Evolutionary conservation across 2,797 vertebrate species (phyloP).

Genomic region (Tympanoctomys barrerae): DNA sequence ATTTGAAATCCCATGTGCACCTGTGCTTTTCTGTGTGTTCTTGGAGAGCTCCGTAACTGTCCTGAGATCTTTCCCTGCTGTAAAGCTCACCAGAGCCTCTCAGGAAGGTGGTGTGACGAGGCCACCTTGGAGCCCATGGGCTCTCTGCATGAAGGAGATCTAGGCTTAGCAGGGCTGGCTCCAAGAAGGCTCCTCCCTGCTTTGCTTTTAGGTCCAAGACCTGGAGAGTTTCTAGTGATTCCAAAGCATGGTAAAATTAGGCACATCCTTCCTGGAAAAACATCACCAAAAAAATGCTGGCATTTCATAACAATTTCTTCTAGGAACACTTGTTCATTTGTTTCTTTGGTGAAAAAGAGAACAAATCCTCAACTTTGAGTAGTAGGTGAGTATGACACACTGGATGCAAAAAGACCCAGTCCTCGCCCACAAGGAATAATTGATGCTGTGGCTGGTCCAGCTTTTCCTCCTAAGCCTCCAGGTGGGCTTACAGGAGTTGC

Average conservation of each 20-base stretch:
- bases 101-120: background rate
- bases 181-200: background rate
- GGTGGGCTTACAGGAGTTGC: background rate
- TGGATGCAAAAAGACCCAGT: background rate
- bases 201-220: background rate
- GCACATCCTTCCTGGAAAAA: background rate
- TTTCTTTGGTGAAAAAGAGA: background rate
- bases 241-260: conserved; percentile 2
- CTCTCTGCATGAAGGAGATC: background rate
- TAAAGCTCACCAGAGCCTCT: background rate
- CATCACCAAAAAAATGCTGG: background rate
- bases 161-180: rapidly evolving
- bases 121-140: background rate
- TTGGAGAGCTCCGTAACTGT: background rate
- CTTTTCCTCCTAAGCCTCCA: background rate
- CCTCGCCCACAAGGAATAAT: background rate
- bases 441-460: background rate
- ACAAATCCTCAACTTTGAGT: background rate
- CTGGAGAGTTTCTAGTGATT: background rate
- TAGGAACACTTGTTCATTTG: background rate
- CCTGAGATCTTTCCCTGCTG: background rate
- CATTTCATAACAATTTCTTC: conserved; percentile 2
- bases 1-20: background rate
- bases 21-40: background rate
- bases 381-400: background rate